phyloP scores from a whole-genome alignment of 2,888 invertebrate species.

The Cryptosula pallasiana region DNA sequence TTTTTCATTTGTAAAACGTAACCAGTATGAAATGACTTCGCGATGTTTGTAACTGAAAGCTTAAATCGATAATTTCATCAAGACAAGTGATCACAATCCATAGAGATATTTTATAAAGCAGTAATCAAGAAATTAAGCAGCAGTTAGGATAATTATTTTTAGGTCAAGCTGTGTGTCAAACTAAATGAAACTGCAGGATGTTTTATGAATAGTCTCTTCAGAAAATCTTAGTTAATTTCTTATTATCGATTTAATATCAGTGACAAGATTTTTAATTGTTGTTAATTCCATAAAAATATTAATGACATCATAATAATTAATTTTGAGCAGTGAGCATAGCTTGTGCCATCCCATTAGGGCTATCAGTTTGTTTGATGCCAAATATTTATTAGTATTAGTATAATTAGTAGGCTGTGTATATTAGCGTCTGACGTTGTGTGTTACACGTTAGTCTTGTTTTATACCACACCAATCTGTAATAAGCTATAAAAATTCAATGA shows the following conservation, averaged over 20 bases:
- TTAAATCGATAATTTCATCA: background rate
- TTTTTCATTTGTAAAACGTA: too few species aligned
- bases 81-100: background rate
- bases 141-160: too few species aligned
- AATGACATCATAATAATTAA: background rate
- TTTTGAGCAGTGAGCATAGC: too few species aligned
- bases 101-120: background rate
- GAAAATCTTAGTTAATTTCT: background rate
- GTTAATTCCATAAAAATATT: background rate
- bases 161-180: background rate
- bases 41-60: too few species aligned
- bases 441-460: too few species aligned
- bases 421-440: too few species aligned
- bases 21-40: too few species aligned
- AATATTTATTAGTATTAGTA: background rate
- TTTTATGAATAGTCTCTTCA: background rate
- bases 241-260: background rate
- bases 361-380: background rate
- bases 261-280: background rate
- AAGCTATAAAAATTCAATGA: too few species aligned
- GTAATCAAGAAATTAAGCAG: too few species aligned
- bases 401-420: too few species aligned
- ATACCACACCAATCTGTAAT: too few species aligned
- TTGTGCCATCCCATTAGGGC: slow-evolving; percentile 7
- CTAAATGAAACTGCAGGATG: too few species aligned